A percentile compares a stretch with the other conserved stretches of the same genome.
Evolutionary conservation across 2,888 invertebrate species (phyloP).

Genomic region (Drosophila ochracea): DNA sequence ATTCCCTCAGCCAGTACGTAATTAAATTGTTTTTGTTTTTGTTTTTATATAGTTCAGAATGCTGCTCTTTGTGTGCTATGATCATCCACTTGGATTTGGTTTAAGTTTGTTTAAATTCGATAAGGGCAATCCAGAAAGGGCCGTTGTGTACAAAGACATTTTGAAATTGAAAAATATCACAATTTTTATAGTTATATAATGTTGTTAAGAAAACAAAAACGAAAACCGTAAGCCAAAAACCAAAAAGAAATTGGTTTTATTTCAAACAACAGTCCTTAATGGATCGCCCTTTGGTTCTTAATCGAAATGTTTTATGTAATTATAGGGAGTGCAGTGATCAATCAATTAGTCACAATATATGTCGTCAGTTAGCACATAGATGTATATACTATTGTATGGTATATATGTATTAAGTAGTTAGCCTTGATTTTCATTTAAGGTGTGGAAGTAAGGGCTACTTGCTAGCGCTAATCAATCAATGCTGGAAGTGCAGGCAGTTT

Average conservation of each 20-base stretch:
- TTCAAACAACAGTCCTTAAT: constrained; percentile 12
- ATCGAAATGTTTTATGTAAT: constrained; percentile 17
- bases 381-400: constrained; percentile 17
- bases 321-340: constrained; percentile 62
- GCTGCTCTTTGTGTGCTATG: constrained; percentile 5
- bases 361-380: constrained; percentile 28
- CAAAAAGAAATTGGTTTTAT: neutral
- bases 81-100: constrained; percentile 12
- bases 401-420: constrained; percentile 35
- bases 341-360: constrained; percentile 50
- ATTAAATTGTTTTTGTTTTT: neutral
- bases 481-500: constrained; percentile 53
- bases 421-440: constrained; percentile 32
- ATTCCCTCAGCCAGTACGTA: constrained; percentile 10
- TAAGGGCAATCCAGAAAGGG: constrained; percentile 19
- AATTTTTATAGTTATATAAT: constrained; percentile 44
- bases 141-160: constrained; percentile 17
- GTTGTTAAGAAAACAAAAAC: constrained; percentile 3
- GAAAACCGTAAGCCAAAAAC: neutral
- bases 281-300: constrained; percentile 6
- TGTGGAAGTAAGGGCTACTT: constrained; percentile 44
- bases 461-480: constrained; percentile 44
- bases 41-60: constrained; percentile 18
- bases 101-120: constrained; percentile 11
- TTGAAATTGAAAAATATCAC: constrained; percentile 52